Evolutionary conservation across 2,797 vertebrate species (phyloP).

Genomic region (Parauchenoglanis ngamensis): DNA sequence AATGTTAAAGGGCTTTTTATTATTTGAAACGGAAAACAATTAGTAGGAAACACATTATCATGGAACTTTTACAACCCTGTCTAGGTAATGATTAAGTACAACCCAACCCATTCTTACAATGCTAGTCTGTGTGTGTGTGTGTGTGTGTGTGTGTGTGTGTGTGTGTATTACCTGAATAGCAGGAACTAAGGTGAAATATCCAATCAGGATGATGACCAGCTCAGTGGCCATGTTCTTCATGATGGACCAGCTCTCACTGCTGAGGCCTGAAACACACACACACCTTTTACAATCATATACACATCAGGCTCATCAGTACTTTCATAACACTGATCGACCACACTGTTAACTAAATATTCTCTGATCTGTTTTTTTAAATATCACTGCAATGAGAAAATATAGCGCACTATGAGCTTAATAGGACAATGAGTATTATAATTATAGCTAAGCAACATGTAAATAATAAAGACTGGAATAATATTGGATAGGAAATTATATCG

Average conservation of each 20-base stretch:
- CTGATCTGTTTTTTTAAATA: not conserved
- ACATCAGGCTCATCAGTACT: not conserved
- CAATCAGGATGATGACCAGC: conserved; percentile 94
- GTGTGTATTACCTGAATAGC: conserved; percentile 88
- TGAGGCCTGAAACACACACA: conserved; percentile 79
- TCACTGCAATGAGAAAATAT: not conserved
- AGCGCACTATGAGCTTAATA: not conserved
- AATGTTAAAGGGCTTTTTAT: not conserved
- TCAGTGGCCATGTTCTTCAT: conserved; percentile 99
- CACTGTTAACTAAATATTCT: too few species aligned
- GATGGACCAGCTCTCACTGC: conserved; percentile 98
- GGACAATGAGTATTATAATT: not conserved
- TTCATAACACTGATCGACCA: not conserved
- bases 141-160: not conserved
- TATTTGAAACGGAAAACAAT: not conserved
- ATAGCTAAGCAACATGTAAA: not conserved
- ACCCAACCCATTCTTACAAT: not conserved
- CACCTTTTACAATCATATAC: not conserved
- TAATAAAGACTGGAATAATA: not conserved
- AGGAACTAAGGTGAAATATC: conserved; percentile 95
- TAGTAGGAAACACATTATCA: not conserved
- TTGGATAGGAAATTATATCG: not conserved
- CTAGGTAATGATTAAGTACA: not conserved
- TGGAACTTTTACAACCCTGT: conserved; percentile 3
- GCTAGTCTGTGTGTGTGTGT: not conserved